Base-by-base conservation (phyloP, 2,113 vertebrate species). In the Calypte anna region DNA sequence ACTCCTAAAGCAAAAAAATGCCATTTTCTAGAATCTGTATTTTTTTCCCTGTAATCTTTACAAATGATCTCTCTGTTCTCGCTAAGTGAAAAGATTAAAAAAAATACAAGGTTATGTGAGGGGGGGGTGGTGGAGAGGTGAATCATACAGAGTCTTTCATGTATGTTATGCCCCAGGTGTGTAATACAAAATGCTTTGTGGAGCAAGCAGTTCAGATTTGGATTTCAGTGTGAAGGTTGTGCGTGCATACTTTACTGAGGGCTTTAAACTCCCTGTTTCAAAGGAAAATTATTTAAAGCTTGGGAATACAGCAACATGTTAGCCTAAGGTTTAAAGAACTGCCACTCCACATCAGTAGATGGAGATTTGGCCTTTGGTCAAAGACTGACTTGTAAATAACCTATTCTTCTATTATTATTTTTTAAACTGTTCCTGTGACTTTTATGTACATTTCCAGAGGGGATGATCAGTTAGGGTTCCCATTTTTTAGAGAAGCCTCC, bases 1-100 rank as follows among this genome's bases (percentile, higher is more conserved):
- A 98, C 87, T 98, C 97, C 97, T 95, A 96, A 91, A 97, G 97
- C 66, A 87, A 86, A 96, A 90, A 95, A 90, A 95, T 92, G 69
- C 40, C 21, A 70, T 75, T 82, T 91, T 83, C 78, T 86, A 93
- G 44, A 63, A 93, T 93, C 88, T 94, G 63, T 44, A 55, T 22
- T 79, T 89, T 86, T 50, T 86, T 50, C 69, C 97, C 97, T 97
- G 94, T 97, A 86, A 97, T 97, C 95, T 96, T 97, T 93, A 94
- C 96, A 93, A 95, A 84, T 95, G 92, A 97, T 98, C 87, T 86
- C 94, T 92, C 96, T 93, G 77, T 85, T 93, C 58, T 40, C 25
- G 6, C 43, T 68, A 94, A 92, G 75, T 77, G 74, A 75, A 85
- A 96, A 74, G 9, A 90, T 87, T 94, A 19, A 75, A 87, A 48